Evolutionary conservation across 2,113 vertebrate genomes (phyloP).

Genomic region (Strix uralensis): DNA sequence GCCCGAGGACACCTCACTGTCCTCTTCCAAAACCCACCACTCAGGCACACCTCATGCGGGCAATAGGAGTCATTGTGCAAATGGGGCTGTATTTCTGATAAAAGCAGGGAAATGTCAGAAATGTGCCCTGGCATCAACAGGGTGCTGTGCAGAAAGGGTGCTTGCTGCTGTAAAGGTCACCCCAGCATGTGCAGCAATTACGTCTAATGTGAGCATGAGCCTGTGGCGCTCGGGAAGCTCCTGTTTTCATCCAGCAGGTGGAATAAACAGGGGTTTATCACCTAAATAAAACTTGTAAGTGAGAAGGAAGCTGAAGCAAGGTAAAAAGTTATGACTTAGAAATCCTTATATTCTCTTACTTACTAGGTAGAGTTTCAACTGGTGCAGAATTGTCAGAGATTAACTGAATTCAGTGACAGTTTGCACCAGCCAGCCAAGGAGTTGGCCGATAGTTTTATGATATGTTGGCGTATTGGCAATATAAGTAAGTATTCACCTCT

Average conservation of each 20-base stretch:
- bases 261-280: not conserved
- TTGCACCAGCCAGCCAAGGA: not conserved
- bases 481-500: not conserved
- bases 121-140: not conserved
- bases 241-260: not conserved
- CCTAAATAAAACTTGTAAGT: not conserved
- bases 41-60: not conserved
- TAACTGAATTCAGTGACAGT: not conserved
- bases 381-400: not conserved
- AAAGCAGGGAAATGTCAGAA: not conserved
- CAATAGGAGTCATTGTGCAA: accelerated
- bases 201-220: accelerated
- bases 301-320: not conserved
- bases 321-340: not conserved
- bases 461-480: not conserved
- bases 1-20: accelerated
- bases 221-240: not conserved
- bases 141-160: not conserved
- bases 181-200: not conserved
- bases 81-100: not conserved
- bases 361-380: not conserved
- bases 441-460: accelerated
- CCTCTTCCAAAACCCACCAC: not conserved
- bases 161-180: not conserved
- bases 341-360: not conserved